A percentile compares a stretch with the other conserved stretches of the same genome.
These are phyloP conservation scores for Muraenolepis orangiensis DNA, from an alignment of 2,797 vertebrate species.

Conservation along the genomic window DNA sequence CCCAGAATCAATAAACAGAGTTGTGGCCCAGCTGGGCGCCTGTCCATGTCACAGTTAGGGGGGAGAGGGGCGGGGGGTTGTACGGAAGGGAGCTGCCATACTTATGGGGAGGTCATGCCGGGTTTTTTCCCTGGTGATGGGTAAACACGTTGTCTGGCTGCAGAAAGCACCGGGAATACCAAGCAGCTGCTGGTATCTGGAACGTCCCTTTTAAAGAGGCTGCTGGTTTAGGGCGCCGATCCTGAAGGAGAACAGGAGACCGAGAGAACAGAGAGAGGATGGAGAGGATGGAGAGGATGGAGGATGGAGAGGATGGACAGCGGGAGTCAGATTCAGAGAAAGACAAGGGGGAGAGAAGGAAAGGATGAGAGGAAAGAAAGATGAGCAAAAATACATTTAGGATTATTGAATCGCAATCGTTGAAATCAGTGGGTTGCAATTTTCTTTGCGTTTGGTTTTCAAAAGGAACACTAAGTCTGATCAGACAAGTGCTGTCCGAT, in stretches of 20 bases:
- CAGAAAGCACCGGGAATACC: constrained; percentile 51
- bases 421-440: background rate
- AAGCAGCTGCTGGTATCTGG: constrained; percentile 48
- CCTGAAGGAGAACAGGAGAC: background rate
- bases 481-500: background rate
- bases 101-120: constrained; percentile 64
- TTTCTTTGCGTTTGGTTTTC: background rate
- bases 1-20: constrained; percentile 64
- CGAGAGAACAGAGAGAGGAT: too few species aligned
- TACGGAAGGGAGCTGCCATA: constrained; percentile 38
- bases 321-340: background rate
- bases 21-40: constrained; percentile 35
- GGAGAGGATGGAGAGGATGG: background rate
- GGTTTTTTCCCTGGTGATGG: constrained; percentile 37
- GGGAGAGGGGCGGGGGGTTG: constrained; percentile 20
- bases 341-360: background rate
- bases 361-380: background rate
- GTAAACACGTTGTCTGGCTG: constrained; percentile 58
- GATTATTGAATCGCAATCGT: background rate
- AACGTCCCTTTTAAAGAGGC: background rate
- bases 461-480: background rate
- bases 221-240: background rate
- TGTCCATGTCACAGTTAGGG: constrained; percentile 41
- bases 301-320: background rate
- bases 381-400: background rate